Evolutionary conservation across 2,888 invertebrate species (phyloP), one percentile per base, ranked within the genome.

Genomic region (Plebejus argus): DNA sequence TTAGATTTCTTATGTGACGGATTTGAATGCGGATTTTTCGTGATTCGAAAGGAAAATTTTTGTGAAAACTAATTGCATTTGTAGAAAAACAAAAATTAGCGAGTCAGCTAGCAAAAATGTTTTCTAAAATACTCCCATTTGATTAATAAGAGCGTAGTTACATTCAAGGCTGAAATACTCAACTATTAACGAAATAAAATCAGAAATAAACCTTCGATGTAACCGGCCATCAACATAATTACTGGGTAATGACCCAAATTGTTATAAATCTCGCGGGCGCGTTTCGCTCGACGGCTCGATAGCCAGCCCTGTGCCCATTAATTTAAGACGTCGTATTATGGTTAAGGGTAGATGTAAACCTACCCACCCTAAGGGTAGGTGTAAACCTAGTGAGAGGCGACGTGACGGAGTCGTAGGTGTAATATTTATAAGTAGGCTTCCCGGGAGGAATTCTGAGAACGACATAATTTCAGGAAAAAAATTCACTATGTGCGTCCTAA

Each of bases 221-320:
- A 85, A 86, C 84, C 82, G 83, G 82, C 85, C 84, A 86, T 88
- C 86, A 89, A 89, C 87, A 88, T 88, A 89, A 91, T 90, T 89
- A 90, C 84, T 83, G 84, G 85, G 87, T 90, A 91, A 91, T 88
- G 90, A 86, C 83, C 86, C 82, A 80, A 82, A 81, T 83, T 83
- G 87, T 86, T 88, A 89, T 91, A 90, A 90, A 91, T 91, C 87
- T 87, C 83, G 78, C 76, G 79, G 76, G 76, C 72, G 72, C 72
- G 71, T 76, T 77, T 74, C 80, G 79, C 79, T 80, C 78, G 81
- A 82, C 81, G 81, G 77, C 76, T 53, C 84, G 83, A 85, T 83
- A 80, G 80, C 76, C 79, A 81, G 80, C 76, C 79, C 79, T 76
- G 72, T 71, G 79, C 80, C 77, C 81, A 81, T 81, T 81, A 81